Evolutionary conservation across 1,140 invertebrate species (phyloP).

Genomic region (Goniozus legneri): DNA sequence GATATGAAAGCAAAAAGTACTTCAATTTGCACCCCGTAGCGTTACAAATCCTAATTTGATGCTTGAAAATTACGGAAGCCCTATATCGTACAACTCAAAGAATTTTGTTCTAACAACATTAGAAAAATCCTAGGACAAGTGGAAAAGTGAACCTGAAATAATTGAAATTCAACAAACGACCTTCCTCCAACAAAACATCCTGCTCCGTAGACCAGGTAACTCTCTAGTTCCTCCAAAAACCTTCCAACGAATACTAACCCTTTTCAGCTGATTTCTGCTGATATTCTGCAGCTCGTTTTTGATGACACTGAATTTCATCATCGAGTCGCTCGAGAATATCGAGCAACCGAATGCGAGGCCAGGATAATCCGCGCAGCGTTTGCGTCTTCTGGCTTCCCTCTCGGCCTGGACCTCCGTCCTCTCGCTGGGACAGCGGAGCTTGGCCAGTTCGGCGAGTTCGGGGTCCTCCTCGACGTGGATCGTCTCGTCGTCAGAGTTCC

Average conservation of each 20-base stretch:
- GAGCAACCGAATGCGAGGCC: conserved; percentile 86
- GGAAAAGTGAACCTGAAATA: too few species aligned
- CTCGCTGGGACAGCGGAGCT: conserved; percentile 82
- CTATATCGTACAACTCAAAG: too few species aligned
- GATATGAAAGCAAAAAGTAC: too few species aligned
- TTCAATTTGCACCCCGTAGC: too few species aligned
- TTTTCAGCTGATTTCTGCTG: conserved; percentile 90
- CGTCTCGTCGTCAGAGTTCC: conserved; percentile 52
- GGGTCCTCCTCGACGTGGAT: conserved; percentile 62
- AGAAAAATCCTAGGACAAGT: too few species aligned
- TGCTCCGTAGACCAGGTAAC: too few species aligned
- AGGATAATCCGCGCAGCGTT: conserved; percentile 85
- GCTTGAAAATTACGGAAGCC: too few species aligned
- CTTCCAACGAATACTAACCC: conserved; percentile 74
- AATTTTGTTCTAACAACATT: too few species aligned
- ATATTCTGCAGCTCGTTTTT: conserved; percentile 97
- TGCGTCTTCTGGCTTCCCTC: conserved; percentile 70
- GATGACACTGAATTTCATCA: conserved; percentile 97
- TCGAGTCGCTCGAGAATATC: conserved; percentile 92
- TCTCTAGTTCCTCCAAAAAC: too few species aligned
- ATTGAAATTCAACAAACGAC: too few species aligned
- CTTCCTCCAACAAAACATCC: too few species aligned
- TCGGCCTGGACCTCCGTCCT: conserved; percentile 82
- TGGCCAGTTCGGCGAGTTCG: conserved; percentile 73
- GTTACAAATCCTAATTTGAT: too few species aligned